Conservation (phyloP, 2,797 vertebrate genomes). For the Eulemur mongoz region DNA sequence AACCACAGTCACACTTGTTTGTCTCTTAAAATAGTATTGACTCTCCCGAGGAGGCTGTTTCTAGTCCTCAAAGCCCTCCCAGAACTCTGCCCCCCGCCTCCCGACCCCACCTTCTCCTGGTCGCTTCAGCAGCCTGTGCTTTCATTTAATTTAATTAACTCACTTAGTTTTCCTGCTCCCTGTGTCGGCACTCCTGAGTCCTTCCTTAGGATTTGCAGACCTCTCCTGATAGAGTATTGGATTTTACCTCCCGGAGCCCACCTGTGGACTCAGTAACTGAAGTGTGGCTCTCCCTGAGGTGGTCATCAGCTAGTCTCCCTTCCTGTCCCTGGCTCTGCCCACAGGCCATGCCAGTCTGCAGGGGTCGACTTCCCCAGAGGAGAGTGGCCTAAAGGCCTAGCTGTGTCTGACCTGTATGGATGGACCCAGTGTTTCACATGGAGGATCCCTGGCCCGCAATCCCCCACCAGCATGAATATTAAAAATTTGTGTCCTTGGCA, state of each 20-base stretch:
- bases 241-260: background rate
- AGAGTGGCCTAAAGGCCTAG: background rate
- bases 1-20: conserved; percentile 77
- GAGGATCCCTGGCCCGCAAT: background rate
- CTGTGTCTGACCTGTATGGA: background rate
- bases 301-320: background rate
- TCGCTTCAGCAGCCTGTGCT: background rate
- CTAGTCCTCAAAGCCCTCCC: background rate
- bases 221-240: background rate
- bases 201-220: background rate
- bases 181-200: background rate
- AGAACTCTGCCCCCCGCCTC: background rate
- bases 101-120: background rate
- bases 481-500: background rate
- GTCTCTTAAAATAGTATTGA: conserved; percentile 76
- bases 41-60: conserved; percentile 55
- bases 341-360: background rate
- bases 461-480: background rate
- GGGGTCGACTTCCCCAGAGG: background rate
- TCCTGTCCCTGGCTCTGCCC: background rate
- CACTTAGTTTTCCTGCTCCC: background rate
- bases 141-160: background rate
- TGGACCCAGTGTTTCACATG: background rate
- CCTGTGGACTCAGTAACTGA: background rate
- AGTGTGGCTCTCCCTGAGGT: background rate